phyloP scores from a whole-genome alignment of 2,888 invertebrate species.

The Pelosia muscerda region DNA sequence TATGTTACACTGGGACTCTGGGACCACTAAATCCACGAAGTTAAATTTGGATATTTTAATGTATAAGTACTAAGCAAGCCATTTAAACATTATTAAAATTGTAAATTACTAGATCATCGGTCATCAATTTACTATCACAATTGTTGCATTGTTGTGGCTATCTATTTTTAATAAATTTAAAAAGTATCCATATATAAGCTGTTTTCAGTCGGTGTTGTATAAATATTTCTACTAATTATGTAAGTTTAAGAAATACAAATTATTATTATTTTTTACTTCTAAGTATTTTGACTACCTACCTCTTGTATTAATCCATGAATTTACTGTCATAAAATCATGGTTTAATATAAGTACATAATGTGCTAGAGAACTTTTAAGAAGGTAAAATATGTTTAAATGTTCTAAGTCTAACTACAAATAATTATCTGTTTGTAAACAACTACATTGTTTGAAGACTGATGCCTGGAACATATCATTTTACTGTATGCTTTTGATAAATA shows the following conservation, averaged over 20 bases:
- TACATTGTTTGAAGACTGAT: constrained; percentile 9
- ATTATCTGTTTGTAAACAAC: not conserved
- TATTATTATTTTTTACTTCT: not conserved
- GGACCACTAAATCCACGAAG: constrained; percentile 56
- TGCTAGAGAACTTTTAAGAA: not conserved
- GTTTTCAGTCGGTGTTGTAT: constrained; percentile 11
- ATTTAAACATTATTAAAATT: constrained; percentile 10
- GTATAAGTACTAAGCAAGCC: constrained; percentile 20
- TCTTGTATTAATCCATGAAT: not conserved
- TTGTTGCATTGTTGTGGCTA: constrained; percentile 32
- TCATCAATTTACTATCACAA: constrained; percentile 9
- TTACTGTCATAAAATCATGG: not conserved
- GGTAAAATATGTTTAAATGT: not conserved
- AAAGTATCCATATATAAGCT: constrained; percentile 15
- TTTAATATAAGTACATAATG: not conserved
- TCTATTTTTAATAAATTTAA: constrained; percentile 11
- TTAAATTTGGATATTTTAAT: constrained; percentile 36
- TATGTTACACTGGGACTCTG: constrained; percentile 44
- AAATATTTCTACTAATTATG: constrained; percentile 1
- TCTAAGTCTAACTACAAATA: too few species aligned
- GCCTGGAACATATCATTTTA: not conserved
- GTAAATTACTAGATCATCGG: not conserved
- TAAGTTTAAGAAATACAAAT: not conserved
- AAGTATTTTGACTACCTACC: not conserved
- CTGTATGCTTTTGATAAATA: constrained; percentile 4